Conservation (phyloP, 2,113 vertebrate genomes). For the Manacus vitellinus region DNA sequence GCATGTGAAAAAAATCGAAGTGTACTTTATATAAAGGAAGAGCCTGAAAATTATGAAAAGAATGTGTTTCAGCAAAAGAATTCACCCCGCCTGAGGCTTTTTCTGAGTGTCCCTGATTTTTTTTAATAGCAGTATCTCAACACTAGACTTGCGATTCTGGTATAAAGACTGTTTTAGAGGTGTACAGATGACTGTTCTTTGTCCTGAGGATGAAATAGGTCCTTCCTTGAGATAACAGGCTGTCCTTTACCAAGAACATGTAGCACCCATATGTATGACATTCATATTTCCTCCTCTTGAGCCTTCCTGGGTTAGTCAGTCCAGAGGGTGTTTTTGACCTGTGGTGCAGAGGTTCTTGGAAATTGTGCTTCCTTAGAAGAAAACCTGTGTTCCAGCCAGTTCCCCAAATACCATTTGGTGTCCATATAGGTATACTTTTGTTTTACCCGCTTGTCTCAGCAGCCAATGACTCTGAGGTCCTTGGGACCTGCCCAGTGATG, state of each 20-base stretch:
- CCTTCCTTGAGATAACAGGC: background rate
- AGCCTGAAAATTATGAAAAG: background rate
- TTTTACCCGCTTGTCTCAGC: background rate
- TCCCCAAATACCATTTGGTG: background rate
- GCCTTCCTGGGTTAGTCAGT: background rate
- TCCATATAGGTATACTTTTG: fast-evolving
- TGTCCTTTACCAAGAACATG: background rate
- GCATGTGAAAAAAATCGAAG: background rate
- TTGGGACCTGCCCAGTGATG: fast-evolving
- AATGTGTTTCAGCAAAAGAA: background rate
- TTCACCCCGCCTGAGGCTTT: background rate
- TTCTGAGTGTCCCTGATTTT: background rate
- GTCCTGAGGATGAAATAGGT: background rate
- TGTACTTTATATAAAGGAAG: background rate
- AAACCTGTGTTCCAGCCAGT: background rate
- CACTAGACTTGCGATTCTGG: background rate
- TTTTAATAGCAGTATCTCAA: background rate
- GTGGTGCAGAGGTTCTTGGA: background rate
- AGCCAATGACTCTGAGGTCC: background rate
- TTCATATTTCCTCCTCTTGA: background rate
- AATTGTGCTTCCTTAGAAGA: background rate
- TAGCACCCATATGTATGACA: fast-evolving
- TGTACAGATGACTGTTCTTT: background rate
- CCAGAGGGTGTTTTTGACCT: background rate
- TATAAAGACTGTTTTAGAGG: background rate